phyloP scores from a whole-genome alignment of 92 coral and sea anemone species.

The Umimayanthus chanpuru region DNA sequence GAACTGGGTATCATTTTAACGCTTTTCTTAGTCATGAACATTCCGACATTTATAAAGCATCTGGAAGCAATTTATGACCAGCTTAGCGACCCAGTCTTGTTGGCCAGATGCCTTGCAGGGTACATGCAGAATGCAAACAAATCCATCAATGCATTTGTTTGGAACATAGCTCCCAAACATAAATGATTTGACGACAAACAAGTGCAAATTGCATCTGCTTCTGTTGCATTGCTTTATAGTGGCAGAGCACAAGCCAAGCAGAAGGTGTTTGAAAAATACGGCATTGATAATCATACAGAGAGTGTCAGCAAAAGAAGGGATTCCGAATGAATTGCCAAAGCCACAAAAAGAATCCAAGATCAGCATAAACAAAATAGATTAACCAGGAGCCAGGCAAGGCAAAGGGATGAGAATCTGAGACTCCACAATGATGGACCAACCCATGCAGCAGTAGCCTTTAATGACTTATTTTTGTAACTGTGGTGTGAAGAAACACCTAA shows the following conservation, averaged over 20 bases:
- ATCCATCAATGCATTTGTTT: constrained; percentile 57
- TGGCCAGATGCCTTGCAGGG: constrained; percentile 54
- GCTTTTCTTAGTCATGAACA: neutral
- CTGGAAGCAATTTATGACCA: constrained; percentile 35
- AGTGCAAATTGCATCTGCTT: constrained; percentile 37
- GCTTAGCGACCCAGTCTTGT: constrained; percentile 41
- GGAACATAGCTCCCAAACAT: constrained; percentile 60
- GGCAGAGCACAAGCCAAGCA: constrained; percentile 44
- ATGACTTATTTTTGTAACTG: constrained; percentile 25
- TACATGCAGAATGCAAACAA: constrained; percentile 60
- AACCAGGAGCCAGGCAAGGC: constrained; percentile 45
- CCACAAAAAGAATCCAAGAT: constrained; percentile 32
- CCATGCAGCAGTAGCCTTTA: constrained; percentile 41
- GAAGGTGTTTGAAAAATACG: constrained; percentile 39
- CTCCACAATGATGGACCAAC: constrained; percentile 36
- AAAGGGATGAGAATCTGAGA: constrained; percentile 44
- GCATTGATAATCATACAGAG: constrained; percentile 34
- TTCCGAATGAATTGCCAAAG: constrained; percentile 39
- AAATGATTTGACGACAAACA: constrained; percentile 44
- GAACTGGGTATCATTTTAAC: no score
- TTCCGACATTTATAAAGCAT: constrained; percentile 15
- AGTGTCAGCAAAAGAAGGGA: constrained; percentile 37
- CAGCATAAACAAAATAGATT: constrained; percentile 47
- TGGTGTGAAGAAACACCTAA: constrained; percentile 26
- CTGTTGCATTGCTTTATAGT: constrained; percentile 45